phyloP scores from a whole-genome alignment of 1,140 invertebrate species.

The Drosophila tani region DNA sequence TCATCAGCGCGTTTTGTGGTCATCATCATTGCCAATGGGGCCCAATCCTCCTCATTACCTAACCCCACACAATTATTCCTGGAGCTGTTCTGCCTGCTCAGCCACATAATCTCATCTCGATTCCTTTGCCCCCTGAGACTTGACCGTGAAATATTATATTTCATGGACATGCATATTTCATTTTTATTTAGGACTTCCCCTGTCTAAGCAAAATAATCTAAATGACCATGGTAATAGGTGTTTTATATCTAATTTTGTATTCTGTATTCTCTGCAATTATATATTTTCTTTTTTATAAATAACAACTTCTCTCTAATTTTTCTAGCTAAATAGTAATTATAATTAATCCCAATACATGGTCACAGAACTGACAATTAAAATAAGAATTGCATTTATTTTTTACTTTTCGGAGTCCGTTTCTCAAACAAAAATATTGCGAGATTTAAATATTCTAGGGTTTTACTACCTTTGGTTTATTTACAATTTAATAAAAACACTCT shows the following conservation, averaged over 20 bases:
- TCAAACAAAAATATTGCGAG: no score
- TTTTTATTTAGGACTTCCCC: conserved; percentile 50
- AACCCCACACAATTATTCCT: conserved; percentile 30
- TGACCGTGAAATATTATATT: conserved; percentile 59
- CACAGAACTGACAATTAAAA: background rate
- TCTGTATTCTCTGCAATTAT: no score
- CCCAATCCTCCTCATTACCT: conserved; percentile 4
- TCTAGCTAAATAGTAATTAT: no score
- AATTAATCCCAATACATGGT: background rate
- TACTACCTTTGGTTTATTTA: background rate
- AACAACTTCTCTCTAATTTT: background rate
- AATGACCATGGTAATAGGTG: background rate
- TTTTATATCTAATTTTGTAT: background rate
- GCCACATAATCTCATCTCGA: conserved; percentile 38
- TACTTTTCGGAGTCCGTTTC: no score
- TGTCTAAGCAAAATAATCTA: background rate
- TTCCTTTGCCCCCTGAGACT: conserved; percentile 21
- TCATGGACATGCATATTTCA: conserved; percentile 46
- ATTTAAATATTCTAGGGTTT: background rate
- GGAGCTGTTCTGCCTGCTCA: conserved; percentile 27
- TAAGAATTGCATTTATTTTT: background rate
- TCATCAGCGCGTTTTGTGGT: conserved; percentile 67
- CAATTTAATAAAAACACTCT: background rate
- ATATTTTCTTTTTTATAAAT: background rate
- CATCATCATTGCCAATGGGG: conserved; percentile 40